Conservation (phyloP, 2,797 vertebrate genomes). For the Clarias pachynema region DNA sequence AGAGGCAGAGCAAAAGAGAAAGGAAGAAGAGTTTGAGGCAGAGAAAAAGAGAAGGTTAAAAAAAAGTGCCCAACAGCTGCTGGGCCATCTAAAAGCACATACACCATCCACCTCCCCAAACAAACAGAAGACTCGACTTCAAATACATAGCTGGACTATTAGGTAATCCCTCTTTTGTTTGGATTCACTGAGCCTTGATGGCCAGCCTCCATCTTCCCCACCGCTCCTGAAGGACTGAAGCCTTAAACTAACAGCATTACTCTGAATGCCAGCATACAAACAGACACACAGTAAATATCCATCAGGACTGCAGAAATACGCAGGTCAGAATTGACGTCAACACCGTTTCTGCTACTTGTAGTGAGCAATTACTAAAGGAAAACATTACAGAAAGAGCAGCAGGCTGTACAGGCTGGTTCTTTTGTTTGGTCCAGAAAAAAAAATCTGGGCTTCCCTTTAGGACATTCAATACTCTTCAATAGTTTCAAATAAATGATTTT, state of each 20-base stretch:
- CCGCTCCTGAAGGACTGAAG: constrained; percentile 37
- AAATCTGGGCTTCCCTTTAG: constrained; percentile 74
- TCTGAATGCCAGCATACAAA: constrained; percentile 41
- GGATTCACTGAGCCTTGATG: constrained; percentile 69
- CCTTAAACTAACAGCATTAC: constrained; percentile 47
- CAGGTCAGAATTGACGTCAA: constrained; percentile 19
- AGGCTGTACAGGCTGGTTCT: constrained; percentile 60
- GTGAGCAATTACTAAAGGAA: constrained; percentile 17
- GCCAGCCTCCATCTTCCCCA: constrained; percentile 68
- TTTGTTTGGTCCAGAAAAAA: constrained; percentile 71
- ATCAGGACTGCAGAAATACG: constrained; percentile 35
- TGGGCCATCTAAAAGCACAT: constrained; percentile 78
- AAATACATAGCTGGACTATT: constrained; percentile 87
- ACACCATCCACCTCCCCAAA: constrained; percentile 80
- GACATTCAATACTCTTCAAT: constrained; percentile 77
- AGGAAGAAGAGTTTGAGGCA: too few species aligned
- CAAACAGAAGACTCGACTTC: constrained; percentile 85
- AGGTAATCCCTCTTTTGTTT: constrained; percentile 84
- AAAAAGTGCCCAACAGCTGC: constrained; percentile 76
- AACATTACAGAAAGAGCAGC: constrained; percentile 36
- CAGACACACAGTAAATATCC: constrained; percentile 39
- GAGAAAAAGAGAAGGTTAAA: constrained; percentile 65
- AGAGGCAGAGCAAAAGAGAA: too few species aligned
- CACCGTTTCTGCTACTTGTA: constrained; percentile 9
- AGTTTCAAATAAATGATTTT: constrained; percentile 59